Percentiles rank a stretch among this genome's conserved stretches.
These are phyloP conservation scores for Napeogenes inachia DNA, from an alignment of 2,888 invertebrate genomes.

Conservation along the genomic window DNA sequence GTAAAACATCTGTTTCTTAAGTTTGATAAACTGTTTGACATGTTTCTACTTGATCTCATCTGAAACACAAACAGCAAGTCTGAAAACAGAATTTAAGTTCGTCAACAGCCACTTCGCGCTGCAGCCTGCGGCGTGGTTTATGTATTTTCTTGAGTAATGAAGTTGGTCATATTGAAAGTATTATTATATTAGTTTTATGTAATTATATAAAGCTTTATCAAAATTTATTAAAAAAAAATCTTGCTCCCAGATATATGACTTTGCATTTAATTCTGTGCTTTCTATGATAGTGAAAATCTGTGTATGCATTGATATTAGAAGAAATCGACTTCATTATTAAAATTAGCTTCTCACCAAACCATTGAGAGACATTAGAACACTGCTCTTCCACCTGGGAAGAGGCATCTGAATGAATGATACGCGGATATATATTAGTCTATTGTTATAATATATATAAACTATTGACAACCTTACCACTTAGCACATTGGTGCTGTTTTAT, in stretches of 20 bases:
- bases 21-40: too few species aligned
- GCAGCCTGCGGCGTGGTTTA: conserved; percentile 37
- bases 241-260: too few species aligned
- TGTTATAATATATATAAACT: conserved; percentile 6
- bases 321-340: conserved; percentile 3
- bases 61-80: conserved; percentile 49
- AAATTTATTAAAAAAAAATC: too few species aligned
- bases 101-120: conserved; percentile 48
- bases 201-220: too few species aligned
- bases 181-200: too few species aligned
- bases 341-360: conserved; percentile 44
- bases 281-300: too few species aligned
- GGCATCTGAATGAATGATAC: conserved; percentile 62
- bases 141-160: conserved; percentile 23
- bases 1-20: too few species aligned
- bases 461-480: conserved; percentile 39
- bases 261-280: too few species aligned
- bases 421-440: conserved; percentile 53
- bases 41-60: conserved; percentile 16
- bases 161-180: too few species aligned
- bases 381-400: conserved; percentile 58
- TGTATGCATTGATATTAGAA: not conserved
- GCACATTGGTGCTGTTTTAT: conserved; percentile 43
- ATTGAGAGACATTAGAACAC: conserved; percentile 65
- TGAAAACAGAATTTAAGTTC: conserved; percentile 65